Base-by-base conservation (phyloP, 2,888 invertebrate genomes). In the Tholera decimalis region DNA sequence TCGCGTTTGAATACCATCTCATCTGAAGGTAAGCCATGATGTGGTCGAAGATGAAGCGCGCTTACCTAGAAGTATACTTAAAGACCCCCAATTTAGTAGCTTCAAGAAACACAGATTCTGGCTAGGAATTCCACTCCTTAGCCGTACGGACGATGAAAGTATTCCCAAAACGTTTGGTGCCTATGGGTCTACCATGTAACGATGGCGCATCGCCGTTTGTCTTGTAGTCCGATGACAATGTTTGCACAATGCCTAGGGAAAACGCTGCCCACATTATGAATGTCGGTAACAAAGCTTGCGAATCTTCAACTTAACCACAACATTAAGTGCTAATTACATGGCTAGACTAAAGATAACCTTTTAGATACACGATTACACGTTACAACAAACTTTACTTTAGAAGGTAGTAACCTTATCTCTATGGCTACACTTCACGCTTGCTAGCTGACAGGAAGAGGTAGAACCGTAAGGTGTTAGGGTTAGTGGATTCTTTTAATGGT, bases 331-430 rank as follows among this genome's bases (percentile, higher is more conserved):
- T 58, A 59, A 70, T 70, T 63, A 49, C 51, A 22, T 55, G 30
- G 49, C 49, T n/a, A 18, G 11, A 30, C 49, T 33, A 15, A 44
- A 37, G 43, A 63, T 63, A 28, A 59, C 24, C 39, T 11, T 18
- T 8, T 5, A 28, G 28, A 47, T 47, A 28, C 18, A 30, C 56
- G 57, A 69, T 63, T 63, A 20, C 20, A 57, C 24, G 43, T 47
- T 54, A 65, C 20, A 56, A 28, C 11, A 50, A 18, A 58, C 50
- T 26, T 58, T 35, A 47, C 39, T 30, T n/a, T 30, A 64, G 60
- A 80, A 76, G 76, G 82, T 82, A 82, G 73, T 82, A 84, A 83
- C 84, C 79, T 74, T 71, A 73, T 83, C 83, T 77, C 71, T 62
- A 66, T 73, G 73, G 78, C 54, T 57, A 67, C 63, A 53, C 77